Base-by-base conservation (phyloP, 2,113 vertebrate genomes). In the Hiodon alosoides region DNA sequence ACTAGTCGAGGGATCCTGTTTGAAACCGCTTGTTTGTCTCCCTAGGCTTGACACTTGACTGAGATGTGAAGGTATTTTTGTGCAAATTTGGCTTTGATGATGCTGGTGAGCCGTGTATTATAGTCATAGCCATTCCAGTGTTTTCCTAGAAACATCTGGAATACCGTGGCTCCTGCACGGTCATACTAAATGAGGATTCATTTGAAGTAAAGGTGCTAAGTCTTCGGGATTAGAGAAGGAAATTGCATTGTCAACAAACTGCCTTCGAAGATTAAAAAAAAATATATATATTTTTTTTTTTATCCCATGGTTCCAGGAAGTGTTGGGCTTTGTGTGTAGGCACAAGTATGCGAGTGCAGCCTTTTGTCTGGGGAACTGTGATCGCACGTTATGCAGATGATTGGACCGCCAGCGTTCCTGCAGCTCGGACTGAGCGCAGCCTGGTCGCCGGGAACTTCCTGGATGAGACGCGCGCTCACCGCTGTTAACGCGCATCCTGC, bases 381-480 rank as follows among this genome's bases (percentile, higher is more conserved):
- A 31, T 2, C 31, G 31, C 31, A 31, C 31, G 31, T 31, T 31
- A 31, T 31, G 31, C 31, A 11, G 31, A 48, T 66, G 52, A 71
- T 51, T 17, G 48, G 67, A 31, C 31, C 31, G 31, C 31, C 31
- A 31, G 31, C 8, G 11, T 47, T 46, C 11, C 16, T 4, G 11
- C 64, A 48, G 31, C 64, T 48, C 46, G 48, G 64, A 66, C 73
- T 3, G 73, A 52, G 67, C 70, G 60, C 11, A 58, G 50, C 67
- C 71, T 17, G 65, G 67, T 76, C 68, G 71, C 5, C 31, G 58
- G 64, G 52, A 54, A 67, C 73, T 75, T 75, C 73, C 73, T 51
- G 7, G 31, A 16, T 67, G 62, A 75, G 64, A 59, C 73, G 8
- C 8, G 14, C 11, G 14, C 54, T 71, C 13, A 4, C 53, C 4